Conservation (phyloP, 2,888 invertebrate species). For the Dione juno region DNA sequence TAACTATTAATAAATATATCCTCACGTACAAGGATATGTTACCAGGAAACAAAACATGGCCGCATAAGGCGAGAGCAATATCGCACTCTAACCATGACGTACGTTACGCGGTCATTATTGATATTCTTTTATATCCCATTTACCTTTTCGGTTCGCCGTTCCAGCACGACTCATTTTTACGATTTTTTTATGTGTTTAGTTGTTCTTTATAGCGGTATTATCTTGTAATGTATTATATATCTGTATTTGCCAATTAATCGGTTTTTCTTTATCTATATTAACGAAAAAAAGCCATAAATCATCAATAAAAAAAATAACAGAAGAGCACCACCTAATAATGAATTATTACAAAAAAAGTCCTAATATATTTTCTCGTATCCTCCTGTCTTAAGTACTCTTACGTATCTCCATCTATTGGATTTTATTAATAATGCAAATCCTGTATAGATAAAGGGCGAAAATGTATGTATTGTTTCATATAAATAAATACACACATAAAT, state of each 20-base stretch:
- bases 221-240: constrained; percentile 4
- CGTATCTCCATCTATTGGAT: too few species aligned
- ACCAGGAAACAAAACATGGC: constrained; percentile 50
- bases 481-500: too few species aligned
- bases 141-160: constrained; percentile 75
- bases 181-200: constrained; percentile 49
- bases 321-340: too few species aligned
- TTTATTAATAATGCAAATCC: too few species aligned
- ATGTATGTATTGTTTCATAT: too few species aligned
- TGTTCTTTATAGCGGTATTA: constrained; percentile 11
- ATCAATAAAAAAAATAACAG: too few species aligned
- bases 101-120: constrained; percentile 78
- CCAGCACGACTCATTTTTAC: constrained; percentile 68
- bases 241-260: background rate
- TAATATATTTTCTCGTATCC: too few species aligned
- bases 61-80: constrained; percentile 64
- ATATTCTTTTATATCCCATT: constrained; percentile 80
- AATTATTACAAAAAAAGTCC: too few species aligned
- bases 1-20: constrained; percentile 18
- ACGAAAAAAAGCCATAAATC: too few species aligned
- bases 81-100: constrained; percentile 51
- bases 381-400: too few species aligned
- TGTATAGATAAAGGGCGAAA: too few species aligned
- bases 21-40: constrained; percentile 22
- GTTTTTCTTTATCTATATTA: background rate